Conservation (phyloP, 2,888 invertebrate species). For the Troilus luridus region DNA sequence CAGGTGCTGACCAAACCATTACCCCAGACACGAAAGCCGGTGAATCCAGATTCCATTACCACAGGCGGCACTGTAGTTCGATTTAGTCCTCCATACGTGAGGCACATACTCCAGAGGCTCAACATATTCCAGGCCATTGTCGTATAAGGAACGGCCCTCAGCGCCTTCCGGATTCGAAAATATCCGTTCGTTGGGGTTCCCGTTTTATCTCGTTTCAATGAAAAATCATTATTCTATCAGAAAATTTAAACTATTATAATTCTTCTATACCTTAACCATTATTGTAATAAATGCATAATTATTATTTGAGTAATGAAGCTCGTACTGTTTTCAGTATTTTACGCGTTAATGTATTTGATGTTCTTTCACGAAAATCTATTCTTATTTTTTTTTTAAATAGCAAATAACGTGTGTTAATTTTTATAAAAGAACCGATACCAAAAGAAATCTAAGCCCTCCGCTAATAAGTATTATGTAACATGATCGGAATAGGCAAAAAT, state of each 20-base stretch:
- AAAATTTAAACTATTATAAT: not conserved
- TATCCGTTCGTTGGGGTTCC: not conserved
- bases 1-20: constrained; percentile 6
- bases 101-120: constrained; percentile 21
- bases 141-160: constrained; percentile 10
- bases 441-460: too few relatives aligned
- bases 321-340: too few relatives aligned
- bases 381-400: too few relatives aligned
- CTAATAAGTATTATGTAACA: too few relatives aligned
- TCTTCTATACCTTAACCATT: not conserved
- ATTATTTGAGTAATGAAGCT: too few relatives aligned
- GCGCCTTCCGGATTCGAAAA: not conserved
- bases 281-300: too few relatives aligned
- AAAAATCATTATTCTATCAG: not conserved
- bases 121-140: constrained; percentile 28
- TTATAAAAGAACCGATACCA: too few relatives aligned
- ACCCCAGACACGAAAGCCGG: not conserved
- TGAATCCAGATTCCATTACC: constrained; percentile 39
- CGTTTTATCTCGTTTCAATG: not conserved
- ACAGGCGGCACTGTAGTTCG: not conserved
- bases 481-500: too few relatives aligned
- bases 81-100: constrained; percentile 29
- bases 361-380: too few relatives aligned
- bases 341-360: too few relatives aligned
- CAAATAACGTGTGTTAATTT: too few relatives aligned